Base-by-base conservation (phyloP, 2,113 vertebrate species). In the Periophthalmodon schlosseri region DNA sequence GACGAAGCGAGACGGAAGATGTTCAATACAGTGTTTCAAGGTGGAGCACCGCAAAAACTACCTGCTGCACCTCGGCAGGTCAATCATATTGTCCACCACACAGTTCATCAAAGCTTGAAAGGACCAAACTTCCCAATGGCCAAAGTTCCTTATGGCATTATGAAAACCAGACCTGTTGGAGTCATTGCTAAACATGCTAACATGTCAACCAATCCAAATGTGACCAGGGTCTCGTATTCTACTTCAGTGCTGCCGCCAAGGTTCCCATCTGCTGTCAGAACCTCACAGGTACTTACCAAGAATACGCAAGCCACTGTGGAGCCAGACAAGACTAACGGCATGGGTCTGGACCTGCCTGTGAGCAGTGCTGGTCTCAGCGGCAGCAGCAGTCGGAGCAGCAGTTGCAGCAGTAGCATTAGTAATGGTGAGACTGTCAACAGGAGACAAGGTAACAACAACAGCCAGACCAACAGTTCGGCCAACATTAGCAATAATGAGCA, bases 11-110 rank as follows among this genome's bases (percentile, higher is more conserved):
- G 96, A 77, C 96, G 97, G 79, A 98, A 97, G 91, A 98, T 99
- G 97, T 99, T 98, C 86, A 99, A 96, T 86, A 99, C 97, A 0
- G 94, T 99, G 76, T 98, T 99, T 84, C 97, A 99, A 86, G 95
- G 95, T 0, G 94, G 95, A 75, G 82, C 86, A 6, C 86, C 88
- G 46, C 88, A 89, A 47, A 93, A 89, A 76, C 92, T 89, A 47
- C 82, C 86, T 0, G 69, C 85, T 39, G 57, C 85, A 28, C 86
- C 68, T 28, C 85, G 64, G 52, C 90, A 88, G 6, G 74, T 87
- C 60, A 91, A 91, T 85, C 89, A 91, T 66, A 75, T 87, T 0
- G 84, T 91, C 81, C 91, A 93, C 79, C 92, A 91, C 76, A 97
- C 96, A 24, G 94, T 98, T 84, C 86, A 96, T 39, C 95, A 75